These are phyloP conservation scores for Monarcha castaneiventris DNA, from an alignment of 2,113 vertebrate species.

Conservation along the genomic window DNA sequence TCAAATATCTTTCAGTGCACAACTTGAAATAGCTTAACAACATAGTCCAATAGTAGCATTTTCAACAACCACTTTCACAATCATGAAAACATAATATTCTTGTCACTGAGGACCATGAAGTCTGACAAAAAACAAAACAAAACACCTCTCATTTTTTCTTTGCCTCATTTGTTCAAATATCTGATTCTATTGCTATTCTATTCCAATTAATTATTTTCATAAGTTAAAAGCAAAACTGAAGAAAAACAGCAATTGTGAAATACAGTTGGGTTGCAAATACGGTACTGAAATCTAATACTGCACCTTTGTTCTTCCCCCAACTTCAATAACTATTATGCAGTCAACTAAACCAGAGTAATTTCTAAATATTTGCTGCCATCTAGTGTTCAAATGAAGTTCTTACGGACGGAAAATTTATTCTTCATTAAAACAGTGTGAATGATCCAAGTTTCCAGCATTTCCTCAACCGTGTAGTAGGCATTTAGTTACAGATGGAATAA, in stretches of 20 bases:
- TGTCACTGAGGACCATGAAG: not conserved
- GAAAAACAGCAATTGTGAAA: not conserved
- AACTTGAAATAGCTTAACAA: not conserved
- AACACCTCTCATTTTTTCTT: accelerated
- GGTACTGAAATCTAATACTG: not conserved
- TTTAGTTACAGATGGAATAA: not conserved
- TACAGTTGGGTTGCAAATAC: not conserved
- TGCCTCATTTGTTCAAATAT: not conserved
- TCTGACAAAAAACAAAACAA: not conserved
- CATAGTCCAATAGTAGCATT: not conserved
- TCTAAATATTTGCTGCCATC: conserved; percentile 74
- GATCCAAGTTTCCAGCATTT: not conserved
- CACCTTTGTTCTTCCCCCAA: not conserved
- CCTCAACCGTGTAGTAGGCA: not conserved
- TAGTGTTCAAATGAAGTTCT: conserved; percentile 43
- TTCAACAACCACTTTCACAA: not conserved
- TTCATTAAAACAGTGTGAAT: not conserved
- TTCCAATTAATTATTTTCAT: not conserved
- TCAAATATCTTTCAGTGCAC: not conserved
- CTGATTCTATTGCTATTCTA: not conserved
- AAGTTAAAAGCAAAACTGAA: not conserved
- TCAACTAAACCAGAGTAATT: not conserved
- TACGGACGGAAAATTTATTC: not conserved
- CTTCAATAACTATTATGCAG: conserved; percentile 26
- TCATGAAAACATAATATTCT: not conserved